Conservation (phyloP, 2,888 invertebrate genomes). For the Erebia aethiops region DNA sequence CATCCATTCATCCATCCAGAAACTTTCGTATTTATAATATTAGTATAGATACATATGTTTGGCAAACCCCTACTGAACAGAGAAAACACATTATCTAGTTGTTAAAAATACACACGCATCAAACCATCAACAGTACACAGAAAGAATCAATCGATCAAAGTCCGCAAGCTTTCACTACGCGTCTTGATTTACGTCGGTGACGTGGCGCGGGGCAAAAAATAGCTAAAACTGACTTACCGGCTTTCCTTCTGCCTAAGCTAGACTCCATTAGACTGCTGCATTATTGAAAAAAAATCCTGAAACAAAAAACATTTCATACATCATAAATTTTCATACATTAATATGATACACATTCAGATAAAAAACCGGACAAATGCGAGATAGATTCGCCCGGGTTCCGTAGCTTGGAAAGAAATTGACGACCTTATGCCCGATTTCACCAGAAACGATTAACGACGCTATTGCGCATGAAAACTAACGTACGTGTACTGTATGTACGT, state of each 20-base stretch:
- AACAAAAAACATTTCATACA: conserved; percentile 59
- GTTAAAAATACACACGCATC: conserved; percentile 34
- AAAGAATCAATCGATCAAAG: conserved; percentile 53
- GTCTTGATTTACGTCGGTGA: conserved; percentile 42
- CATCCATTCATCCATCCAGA: too few relatives aligned
- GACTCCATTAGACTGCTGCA: conserved; percentile 74
- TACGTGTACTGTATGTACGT: too few relatives aligned
- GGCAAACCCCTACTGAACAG: conserved; percentile 4
- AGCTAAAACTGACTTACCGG: conserved; percentile 62
- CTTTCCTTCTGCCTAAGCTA: conserved; percentile 71
- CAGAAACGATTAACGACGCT: too few relatives aligned
- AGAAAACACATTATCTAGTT: conserved; percentile 31
- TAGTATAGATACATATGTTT: neutral
- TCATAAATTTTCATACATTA: neutral
- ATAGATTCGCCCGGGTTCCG: too few relatives aligned
- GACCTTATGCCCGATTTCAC: too few relatives aligned
- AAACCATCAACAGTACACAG: conserved; percentile 33
- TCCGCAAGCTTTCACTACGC: conserved; percentile 49
- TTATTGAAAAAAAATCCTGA: conserved; percentile 77
- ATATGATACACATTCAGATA: too few relatives aligned
- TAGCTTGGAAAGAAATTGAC: too few relatives aligned
- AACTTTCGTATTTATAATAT: too few relatives aligned
- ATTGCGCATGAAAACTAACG: too few relatives aligned
- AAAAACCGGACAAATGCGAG: too few relatives aligned
- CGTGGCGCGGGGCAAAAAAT: conserved; percentile 24